Base-by-base conservation (phyloP, 2,888 invertebrate genomes). In the Macaria notata region DNA sequence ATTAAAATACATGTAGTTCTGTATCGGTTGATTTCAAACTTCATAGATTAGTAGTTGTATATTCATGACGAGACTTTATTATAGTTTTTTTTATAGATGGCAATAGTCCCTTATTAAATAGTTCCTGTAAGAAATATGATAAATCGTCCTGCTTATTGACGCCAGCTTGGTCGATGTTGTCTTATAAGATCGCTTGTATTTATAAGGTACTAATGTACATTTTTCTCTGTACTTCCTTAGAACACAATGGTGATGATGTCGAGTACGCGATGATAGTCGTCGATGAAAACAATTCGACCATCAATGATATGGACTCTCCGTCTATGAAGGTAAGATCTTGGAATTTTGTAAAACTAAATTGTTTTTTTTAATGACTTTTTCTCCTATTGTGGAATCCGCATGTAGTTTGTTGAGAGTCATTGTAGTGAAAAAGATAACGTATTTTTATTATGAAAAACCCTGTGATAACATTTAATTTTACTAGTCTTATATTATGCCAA, bases 231-330 rank as follows among this genome's bases (percentile, higher is more conserved):
- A 54, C 66, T 68, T 65, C 68, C 68, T 68, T 90, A 88, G 90
- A 92, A 67, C 88, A 92, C 80, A 92, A 92, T 58, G 94, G 94
- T 56, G 96, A 96, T 79, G 96, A 97, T 78, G 95, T 95, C 60
- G 97, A 97, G 78, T 97, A 97, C 81, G 96, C 97, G 77, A 96
- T 97, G 72, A 97, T 97, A 78, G 96, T 97, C 63, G 96, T 97
- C 73, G 97, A 97, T 78, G 97, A 97, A 80, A 96, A 95, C 79
- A 96, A 97, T 91, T 96, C 97, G 0, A 95, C 96, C 9, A 89
- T 96, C 68, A 95, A 95, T 49, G 96, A 97, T 75, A 94, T 96
- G 79, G 96, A 97, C 76, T 94, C 96, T 19, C 95, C 96, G 4
- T 97, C 97, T 7, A 95, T 97, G 68, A 97, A 97, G 96, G 97